Base-by-base conservation (phyloP, 2,797 vertebrate species). In the Sternotherus odoratus region DNA sequence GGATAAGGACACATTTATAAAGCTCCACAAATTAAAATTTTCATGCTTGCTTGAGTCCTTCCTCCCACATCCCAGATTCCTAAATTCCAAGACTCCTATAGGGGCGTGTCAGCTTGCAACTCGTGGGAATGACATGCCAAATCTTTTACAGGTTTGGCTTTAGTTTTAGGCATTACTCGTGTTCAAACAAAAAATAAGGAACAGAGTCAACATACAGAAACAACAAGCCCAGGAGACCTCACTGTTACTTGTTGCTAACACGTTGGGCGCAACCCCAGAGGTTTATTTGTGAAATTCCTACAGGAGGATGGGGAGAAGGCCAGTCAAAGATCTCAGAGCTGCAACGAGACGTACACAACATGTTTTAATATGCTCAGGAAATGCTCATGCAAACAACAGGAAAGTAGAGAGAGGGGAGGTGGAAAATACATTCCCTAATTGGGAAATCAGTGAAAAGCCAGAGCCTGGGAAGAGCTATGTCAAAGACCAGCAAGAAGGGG, bases 131-230 rank as follows among this genome's bases (percentile, higher is more conserved):
- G 51, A 95, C 92, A 96, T 93, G 86, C 86, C 93, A 92, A 92
- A 74, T 94, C 90, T 90, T 83, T 54, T 95, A 94, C 95, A 96
- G 93, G 95, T 90, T 92, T 54, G 74, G 90, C 79, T 91, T 96
- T 96, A 96, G 96, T 96, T 95, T 97, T 94, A 94, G 93, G 66
- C 43, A 24, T 24, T 4, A 24, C 56, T 6, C 43, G 17, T 17
- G 8, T 46, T 46, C 72, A 48, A 75, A 75, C 72, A 75, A 75
- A 15, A 84, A 17, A 53, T 2, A 74, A 83, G 1, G 1, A 84
- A 36, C n/a, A 1, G 95, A 93, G 87, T 63, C 83, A 75, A 66
- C 72, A 89, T 15, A 8, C 81, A 51, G 50, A 80, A 93, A 79
- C 80, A 82, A 36, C 6, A 36, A 86, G 36, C 12, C 57, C 77